These are phyloP conservation scores for Sceliomorpha sp. DNA, from an alignment of 2,888 invertebrate species.

Conservation along the genomic window DNA sequence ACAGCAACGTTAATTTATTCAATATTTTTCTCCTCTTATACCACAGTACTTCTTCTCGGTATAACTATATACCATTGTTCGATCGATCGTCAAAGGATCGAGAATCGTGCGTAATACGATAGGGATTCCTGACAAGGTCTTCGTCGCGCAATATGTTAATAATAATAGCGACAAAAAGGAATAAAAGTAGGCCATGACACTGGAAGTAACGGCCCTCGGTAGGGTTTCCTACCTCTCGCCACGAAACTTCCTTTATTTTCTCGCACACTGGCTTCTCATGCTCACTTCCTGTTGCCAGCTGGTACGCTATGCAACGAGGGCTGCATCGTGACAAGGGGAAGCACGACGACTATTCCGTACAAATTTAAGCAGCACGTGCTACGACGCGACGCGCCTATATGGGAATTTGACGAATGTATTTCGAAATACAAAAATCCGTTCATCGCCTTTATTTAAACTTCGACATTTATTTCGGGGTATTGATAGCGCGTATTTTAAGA, in stretches of 20 bases:
- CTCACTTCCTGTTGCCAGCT: conserved; percentile 77
- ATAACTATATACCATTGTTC: too few relatives aligned
- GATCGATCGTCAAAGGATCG: too few relatives aligned
- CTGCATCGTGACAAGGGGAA: conserved; percentile 19
- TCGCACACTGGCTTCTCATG: conserved; percentile 64
- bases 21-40: too few relatives aligned
- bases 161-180: conserved; percentile 34
- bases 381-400: conserved; percentile 61
- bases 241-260: conserved; percentile 63
- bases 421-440: too few relatives aligned
- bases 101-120: conserved; percentile 8
- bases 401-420: conserved; percentile 16
- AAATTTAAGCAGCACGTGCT: conserved; percentile 72
- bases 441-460: too few relatives aligned
- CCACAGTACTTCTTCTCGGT: too few relatives aligned
- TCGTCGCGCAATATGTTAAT: conserved; percentile 18
- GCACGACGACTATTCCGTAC: conserved; percentile 58
- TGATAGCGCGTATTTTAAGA: too few relatives aligned
- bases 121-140: conserved; percentile 33
- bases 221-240: conserved; percentile 45
- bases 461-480: too few relatives aligned
- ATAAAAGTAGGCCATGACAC: conserved; percentile 68
- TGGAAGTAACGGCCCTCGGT: conserved; percentile 66
- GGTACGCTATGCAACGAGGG: conserved; percentile 55
- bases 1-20: too few relatives aligned